Evolutionary conservation across 2,888 invertebrate species (phyloP).

Genomic region (Thereva nobilitata): DNA sequence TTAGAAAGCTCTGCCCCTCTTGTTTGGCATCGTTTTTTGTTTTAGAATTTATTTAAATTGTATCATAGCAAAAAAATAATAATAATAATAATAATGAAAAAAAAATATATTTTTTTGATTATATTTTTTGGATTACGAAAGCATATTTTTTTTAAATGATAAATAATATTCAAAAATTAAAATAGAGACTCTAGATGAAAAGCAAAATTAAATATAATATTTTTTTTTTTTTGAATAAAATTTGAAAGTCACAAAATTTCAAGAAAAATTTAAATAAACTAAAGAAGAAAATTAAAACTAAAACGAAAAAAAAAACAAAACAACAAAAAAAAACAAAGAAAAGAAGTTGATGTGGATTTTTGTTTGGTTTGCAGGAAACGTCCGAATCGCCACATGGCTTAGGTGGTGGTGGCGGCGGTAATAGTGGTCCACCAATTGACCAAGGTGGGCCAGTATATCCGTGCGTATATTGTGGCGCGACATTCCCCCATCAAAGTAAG

Average conservation of each 20-base stretch:
- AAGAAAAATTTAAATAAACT: constrained; percentile 41
- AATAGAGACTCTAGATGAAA: not conserved
- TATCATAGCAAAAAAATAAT: constrained; percentile 32
- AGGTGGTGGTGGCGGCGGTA: constrained; percentile 49
- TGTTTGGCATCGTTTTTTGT: constrained; percentile 34
- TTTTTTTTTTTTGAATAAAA: constrained; percentile 12
- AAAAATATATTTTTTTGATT: constrained; percentile 15
- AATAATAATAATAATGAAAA: constrained; percentile 29
- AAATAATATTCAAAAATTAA: constrained; percentile 17
- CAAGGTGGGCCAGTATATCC: constrained; percentile 64
- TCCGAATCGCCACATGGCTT: constrained; percentile 70
- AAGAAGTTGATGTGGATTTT: constrained; percentile 88
- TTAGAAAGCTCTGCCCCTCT: constrained; percentile 36
- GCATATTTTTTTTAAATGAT: not conserved
- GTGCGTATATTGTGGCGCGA: constrained; percentile 88
- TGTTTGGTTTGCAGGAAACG: constrained; percentile 91
- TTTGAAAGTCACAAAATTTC: constrained; percentile 39
- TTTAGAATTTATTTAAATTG: constrained; percentile 21
- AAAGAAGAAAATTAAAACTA: constrained; percentile 17
- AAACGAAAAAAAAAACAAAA: constrained; percentile 41
- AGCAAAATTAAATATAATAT: constrained; percentile 2
- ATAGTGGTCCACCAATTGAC: constrained; percentile 44
- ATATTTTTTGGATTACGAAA: constrained; percentile 18
- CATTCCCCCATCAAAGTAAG: constrained; percentile 89
- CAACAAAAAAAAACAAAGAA: constrained; percentile 50